A percentile compares a stretch with the other conserved stretches of the same genome.
Conservation (phyloP, 1,140 invertebrate genomes). For the Helicoverpa zea region DNA sequence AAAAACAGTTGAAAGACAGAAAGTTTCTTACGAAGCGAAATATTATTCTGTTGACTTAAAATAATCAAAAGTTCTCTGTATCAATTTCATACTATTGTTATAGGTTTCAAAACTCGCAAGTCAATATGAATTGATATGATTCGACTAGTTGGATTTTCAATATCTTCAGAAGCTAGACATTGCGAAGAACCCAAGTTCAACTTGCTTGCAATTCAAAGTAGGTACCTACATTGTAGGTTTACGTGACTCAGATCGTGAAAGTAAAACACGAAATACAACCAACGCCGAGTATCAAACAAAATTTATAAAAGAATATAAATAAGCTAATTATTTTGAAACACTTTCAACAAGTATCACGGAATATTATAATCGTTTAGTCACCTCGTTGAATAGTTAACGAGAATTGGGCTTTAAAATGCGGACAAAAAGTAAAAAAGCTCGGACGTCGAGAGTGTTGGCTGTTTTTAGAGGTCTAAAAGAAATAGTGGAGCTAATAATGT, state of each 20-base stretch:
- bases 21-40: slow-evolving; percentile 6
- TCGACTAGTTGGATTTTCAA: background rate
- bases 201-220: slow-evolving; percentile 5
- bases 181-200: background rate
- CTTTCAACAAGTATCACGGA: slow-evolving; percentile 36
- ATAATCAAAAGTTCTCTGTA: slow-evolving; percentile 5
- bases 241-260: slow-evolving; percentile 30
- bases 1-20: slow-evolving; percentile 27
- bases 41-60: slow-evolving; percentile 15
- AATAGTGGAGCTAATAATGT: slow-evolving; percentile 25
- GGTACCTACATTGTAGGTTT: background rate
- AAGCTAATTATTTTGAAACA: slow-evolving; percentile 38
- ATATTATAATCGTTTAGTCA: slow-evolving; percentile 37
- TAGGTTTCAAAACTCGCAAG: slow-evolving; percentile 13
- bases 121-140: slow-evolving; percentile 26
- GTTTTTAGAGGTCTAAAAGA: slow-evolving; percentile 14
- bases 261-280: slow-evolving; percentile 25
- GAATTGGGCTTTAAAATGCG: slow-evolving; percentile 30
- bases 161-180: background rate
- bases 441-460: slow-evolving; percentile 12
- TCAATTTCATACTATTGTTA: background rate
- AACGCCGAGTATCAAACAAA: slow-evolving; percentile 1
- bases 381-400: slow-evolving; percentile 21
- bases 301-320: slow-evolving; percentile 31
- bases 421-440: slow-evolving; percentile 25